Base-by-base conservation (phyloP, 1,140 invertebrate genomes). In the Heliothis virescens region DNA sequence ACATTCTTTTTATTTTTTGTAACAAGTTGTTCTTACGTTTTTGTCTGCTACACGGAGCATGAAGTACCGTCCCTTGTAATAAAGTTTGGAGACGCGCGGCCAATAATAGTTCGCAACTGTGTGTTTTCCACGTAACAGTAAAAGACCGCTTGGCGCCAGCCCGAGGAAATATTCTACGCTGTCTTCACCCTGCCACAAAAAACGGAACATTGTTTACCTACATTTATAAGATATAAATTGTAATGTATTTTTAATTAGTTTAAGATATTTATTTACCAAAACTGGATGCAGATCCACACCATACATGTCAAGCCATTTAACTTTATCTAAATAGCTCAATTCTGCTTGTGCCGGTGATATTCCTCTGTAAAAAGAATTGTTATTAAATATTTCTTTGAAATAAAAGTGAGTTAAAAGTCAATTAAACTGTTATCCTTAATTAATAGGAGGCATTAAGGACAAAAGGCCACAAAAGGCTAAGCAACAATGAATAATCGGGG, bases 81-180 rank as follows among this genome's bases (percentile, higher is more conserved):
- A 99, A 85, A 99, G 97, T 96, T 99, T 99, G 80, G 97, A 98
- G 88, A 99, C 99, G 92, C 98, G 97, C 62, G 98, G 98, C 99
- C 99, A 99, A 95, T 99, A 99, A 95, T 99, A 99, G 94, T 99
- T 98, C 83, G 99, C 99, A 85, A 99, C 99, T 95, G 99, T 99
- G 92, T 97, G 98, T 95, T 98, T 98, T 90, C 99, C 99, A 85
- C 99, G 97, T 88, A 99, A 96, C 59, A 99, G 97, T 86, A 99
- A 97, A 89, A 99, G 98, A 74, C 99, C 99, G 90, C 98, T 99
- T 73, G 99, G 99, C 65, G 99, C 99, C 83, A 99, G 95, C 47
- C 99, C 99, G 85, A 99, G 96, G 95, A 98, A 98, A 95, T 99
- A 99, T 89, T 99, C 98, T 71, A 99, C 98, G 83, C 98, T 98